Evolutionary conservation across 2,888 invertebrate species (phyloP).

Genomic region (Rhagium mordax): DNA sequence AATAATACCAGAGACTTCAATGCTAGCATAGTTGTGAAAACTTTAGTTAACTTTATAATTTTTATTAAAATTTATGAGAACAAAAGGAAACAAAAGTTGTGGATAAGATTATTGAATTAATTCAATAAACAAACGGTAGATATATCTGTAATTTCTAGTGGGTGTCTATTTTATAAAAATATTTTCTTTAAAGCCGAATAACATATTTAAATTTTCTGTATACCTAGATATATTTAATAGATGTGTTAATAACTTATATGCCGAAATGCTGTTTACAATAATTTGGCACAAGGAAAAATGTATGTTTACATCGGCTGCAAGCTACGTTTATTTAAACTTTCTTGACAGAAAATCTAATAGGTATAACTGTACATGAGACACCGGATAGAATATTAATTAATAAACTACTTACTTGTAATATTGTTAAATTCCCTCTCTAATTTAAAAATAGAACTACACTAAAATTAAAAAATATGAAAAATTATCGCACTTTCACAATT

Average conservation of each 20-base stretch:
- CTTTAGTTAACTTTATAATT: constrained; percentile 3
- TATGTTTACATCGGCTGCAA: neutral
- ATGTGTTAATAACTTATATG: too few relatives aligned
- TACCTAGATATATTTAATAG: too few relatives aligned
- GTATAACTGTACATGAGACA: constrained; percentile 1
- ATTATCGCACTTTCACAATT: constrained; percentile 31
- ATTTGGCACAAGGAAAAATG: neutral
- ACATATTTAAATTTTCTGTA: too few relatives aligned
- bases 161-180: too few relatives aligned
- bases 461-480: constrained; percentile 21
- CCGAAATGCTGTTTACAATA: too few relatives aligned
- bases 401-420: constrained; percentile 10
- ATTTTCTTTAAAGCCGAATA: too few relatives aligned
- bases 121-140: too few relatives aligned
- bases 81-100: neutral
- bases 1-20: neutral
- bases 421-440: neutral
- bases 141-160: too few relatives aligned
- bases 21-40: neutral
- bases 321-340: neutral
- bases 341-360: neutral
- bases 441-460: constrained; percentile 28
- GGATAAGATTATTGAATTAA: neutral
- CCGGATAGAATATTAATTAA: constrained; percentile 5
- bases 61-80: neutral